These are phyloP conservation scores for Rhodinocichla rosea DNA, from an alignment of 2,113 vertebrate genomes.

Conservation along the genomic window DNA sequence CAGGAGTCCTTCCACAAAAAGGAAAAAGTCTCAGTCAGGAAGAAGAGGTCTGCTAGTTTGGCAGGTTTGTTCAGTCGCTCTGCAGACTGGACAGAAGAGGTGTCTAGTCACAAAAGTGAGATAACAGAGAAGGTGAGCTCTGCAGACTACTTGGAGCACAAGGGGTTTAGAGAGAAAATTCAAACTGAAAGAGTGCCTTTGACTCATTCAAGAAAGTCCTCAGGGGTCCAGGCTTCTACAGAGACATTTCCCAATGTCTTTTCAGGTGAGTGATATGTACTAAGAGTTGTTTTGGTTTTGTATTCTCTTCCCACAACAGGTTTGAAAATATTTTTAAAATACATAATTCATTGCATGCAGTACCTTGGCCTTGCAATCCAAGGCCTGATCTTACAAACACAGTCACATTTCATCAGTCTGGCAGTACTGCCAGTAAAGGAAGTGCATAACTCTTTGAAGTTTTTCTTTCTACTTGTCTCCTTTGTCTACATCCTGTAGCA, in stretches of 20 bases:
- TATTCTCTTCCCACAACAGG: too few relatives aligned
- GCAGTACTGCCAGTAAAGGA: constrained; percentile 11
- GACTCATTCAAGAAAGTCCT: constrained; percentile 71
- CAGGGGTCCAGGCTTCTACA: constrained; percentile 76
- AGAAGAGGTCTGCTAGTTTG: constrained; percentile 76
- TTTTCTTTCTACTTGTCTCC: neutral
- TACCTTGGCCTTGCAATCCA: neutral
- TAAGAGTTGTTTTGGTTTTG: neutral
- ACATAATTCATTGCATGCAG: neutral
- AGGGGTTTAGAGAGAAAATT: constrained; percentile 51
- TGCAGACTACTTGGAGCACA: constrained; percentile 73
- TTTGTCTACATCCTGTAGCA: constrained; percentile 12
- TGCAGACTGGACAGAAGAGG: constrained; percentile 90
- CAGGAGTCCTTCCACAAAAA: constrained; percentile 65
- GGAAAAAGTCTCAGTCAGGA: constrained; percentile 60
- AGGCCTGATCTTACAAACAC: neutral
- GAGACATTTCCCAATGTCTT: constrained; percentile 89
- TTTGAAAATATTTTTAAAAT: neutral
- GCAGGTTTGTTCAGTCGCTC: constrained; percentile 83
- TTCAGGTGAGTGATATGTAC: constrained; percentile 79
- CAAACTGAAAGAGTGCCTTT: constrained; percentile 72
- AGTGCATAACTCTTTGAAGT: constrained; percentile 37
- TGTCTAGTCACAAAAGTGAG: constrained; percentile 35
- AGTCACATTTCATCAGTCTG: constrained; percentile 1
- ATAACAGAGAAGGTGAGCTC: constrained; percentile 66